phyloP scores from a whole-genome alignment of 2,113 vertebrate genomes.

The Acanthochromis polyacanthus region DNA sequence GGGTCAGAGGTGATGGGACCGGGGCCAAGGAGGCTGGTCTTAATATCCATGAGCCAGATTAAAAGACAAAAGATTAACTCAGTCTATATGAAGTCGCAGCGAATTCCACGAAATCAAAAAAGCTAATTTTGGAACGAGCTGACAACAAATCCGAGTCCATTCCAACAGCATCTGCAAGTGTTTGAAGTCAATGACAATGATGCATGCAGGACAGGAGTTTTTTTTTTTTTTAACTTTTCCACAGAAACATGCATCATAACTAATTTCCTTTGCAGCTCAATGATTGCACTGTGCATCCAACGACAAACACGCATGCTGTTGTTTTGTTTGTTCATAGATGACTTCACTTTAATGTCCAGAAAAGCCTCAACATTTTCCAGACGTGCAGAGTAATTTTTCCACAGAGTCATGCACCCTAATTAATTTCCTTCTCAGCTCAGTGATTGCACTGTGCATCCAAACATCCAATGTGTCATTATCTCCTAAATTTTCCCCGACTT shows the following conservation, averaged over 20 bases:
- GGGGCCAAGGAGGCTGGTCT: conserved; percentile 65
- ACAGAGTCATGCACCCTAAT: neutral
- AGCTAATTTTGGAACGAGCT: conserved; percentile 4
- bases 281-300: no score
- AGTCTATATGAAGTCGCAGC: conserved; percentile 17
- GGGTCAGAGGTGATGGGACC: conserved; percentile 75
- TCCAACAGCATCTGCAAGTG: no score
- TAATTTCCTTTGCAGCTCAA: no score
- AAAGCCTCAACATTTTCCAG: neutral
- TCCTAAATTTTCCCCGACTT: conserved; percentile 10
- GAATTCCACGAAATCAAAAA: conserved; percentile 45
- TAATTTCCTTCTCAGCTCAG: conserved; percentile 18
- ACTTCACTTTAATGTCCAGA: neutral
- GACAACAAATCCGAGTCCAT: conserved; percentile 12
- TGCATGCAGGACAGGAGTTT: no score
- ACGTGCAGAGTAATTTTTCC: neutral
- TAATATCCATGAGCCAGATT: conserved; percentile 78
- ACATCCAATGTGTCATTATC: conserved; percentile 26
- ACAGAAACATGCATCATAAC: no score
- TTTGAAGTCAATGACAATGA: no score
- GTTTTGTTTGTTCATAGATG: no score
- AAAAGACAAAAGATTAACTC: conserved; percentile 72
- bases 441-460: conserved; percentile 10
- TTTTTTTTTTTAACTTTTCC: no score
- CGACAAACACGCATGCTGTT: no score